Percentiles rank a stretch among this genome's conserved stretches.
These are phyloP conservation scores for Cyphomyrus discorhynchus DNA, from an alignment of 2,113 vertebrate species.

Conservation along the genomic window DNA sequence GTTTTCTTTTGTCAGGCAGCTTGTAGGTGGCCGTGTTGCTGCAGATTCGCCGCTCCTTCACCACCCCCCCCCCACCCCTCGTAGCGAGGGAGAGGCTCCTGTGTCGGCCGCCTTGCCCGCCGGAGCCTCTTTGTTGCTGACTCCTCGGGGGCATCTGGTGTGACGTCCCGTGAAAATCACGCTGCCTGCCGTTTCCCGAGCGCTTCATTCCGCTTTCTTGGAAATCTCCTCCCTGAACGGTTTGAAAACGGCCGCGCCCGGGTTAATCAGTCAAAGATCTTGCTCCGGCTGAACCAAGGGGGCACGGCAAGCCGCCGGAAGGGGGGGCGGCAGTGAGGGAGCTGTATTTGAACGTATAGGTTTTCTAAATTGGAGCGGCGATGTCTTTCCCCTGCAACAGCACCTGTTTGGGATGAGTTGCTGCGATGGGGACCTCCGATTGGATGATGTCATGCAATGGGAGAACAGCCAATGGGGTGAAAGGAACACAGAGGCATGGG, in stretches of 20 bases:
- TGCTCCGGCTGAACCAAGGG: neutral
- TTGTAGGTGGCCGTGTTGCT: neutral
- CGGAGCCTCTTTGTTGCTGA: neutral
- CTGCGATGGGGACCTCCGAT: neutral
- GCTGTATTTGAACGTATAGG: neutral
- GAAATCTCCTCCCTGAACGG: neutral
- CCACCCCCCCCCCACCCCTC: neutral
- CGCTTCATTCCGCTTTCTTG: neutral
- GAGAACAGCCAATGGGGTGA: neutral
- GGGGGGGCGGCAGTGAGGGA: neutral
- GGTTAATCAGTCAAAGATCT: neutral
- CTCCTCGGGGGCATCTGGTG: neutral
- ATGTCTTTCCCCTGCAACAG: slow-evolving; percentile 1
- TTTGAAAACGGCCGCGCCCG: slow-evolving; percentile 29
- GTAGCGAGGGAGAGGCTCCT: neutral
- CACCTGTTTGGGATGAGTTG: neutral
- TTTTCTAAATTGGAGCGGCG: neutral
- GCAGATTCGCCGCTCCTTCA: neutral
- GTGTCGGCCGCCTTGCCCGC: neutral
- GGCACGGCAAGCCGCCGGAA: neutral
- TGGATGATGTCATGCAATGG: neutral
- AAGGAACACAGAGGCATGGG: neutral
- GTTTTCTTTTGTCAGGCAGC: neutral
- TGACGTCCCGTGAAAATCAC: neutral
- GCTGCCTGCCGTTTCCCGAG: neutral